Conservation (phyloP, 2,888 invertebrate genomes). For the Dione vanillae region DNA sequence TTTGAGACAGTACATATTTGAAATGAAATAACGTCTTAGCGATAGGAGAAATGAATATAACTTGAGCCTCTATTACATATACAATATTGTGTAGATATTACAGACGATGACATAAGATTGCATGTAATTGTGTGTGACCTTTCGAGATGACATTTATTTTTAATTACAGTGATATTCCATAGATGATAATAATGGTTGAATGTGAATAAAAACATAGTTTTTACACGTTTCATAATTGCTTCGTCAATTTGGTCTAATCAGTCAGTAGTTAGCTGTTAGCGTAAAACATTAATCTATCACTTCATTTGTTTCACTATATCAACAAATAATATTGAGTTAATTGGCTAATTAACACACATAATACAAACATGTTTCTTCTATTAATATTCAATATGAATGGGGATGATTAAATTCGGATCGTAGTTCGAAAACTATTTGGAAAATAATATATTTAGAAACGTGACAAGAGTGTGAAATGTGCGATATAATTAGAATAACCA, state of each 20-base stretch:
- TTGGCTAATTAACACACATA: too few species aligned
- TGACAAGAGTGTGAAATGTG: too few species aligned
- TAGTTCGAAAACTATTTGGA: too few species aligned
- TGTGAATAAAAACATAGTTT: conserved; percentile 19
- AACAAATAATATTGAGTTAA: not conserved
- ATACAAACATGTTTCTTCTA: too few species aligned
- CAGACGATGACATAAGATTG: not conserved
- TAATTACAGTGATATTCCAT: conserved; percentile 12
- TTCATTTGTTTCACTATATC: not conserved
- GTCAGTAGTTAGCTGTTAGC: not conserved
- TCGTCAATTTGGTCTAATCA: conserved; percentile 4
- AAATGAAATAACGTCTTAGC: too few species aligned
- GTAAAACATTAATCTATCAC: not conserved
- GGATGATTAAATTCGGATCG: not conserved
- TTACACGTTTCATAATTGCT: conserved; percentile 23
- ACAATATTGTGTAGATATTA: not conserved
- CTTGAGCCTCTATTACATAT: too few species aligned
- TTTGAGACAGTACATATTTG: too few species aligned
- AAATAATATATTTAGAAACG: too few species aligned
- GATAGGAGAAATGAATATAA: too few species aligned
- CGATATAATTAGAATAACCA: too few species aligned
- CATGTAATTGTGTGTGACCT: not conserved
- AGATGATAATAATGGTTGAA: conserved; percentile 16
- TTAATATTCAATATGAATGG: not conserved
- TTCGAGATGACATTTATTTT: not conserved